Base-by-base conservation (phyloP, 2,113 vertebrate species). In the Psettodes erumei region DNA sequence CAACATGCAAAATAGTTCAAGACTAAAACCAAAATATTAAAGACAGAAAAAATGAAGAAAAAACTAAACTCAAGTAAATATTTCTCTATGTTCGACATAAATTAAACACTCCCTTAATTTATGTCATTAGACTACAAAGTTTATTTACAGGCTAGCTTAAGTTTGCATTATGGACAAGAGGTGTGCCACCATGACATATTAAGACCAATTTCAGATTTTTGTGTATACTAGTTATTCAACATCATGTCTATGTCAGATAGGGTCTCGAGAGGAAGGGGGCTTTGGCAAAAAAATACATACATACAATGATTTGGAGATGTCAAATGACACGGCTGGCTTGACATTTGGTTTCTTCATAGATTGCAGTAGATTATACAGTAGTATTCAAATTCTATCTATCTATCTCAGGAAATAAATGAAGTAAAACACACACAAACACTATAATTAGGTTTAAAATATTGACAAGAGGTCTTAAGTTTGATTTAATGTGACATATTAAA, bases 41-140 rank as follows among this genome's bases (percentile, higher is more conserved):
- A 75, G 61, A 87, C 53, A 77, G 77, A 55, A 71, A 9, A 23
- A 9, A 56, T 25, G 61, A 83, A 86, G 85, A 90, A 87, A 62
- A 28, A 47, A 55, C 72, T 82, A 77, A 81, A 70, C 75, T 90
- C 77, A 92, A 93, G 93, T 93, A 94, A 93, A 94, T 93, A 90
- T 72, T 85, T 89, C 86, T 89, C 73, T 77, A 48, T 69, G 35
- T 60, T 28, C 40, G 21, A 84, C 77, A 82, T 84, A 77, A 73
- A 79, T 71, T 72, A 37, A 76, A 80, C 84, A 81, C 88, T 86
- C 88, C 87, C 78, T 78, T 90, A 81, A 83, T 88, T 86, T 77
- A 85, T 81, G 64, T 69, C 58, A 66, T 72, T 67, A 86, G 70
- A 86, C 67, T 84, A 89, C 9, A 45, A 83, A 18, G 62, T 75